These are phyloP conservation scores for Numenius arquata DNA, from an alignment of 2,113 vertebrate genomes.

Conservation along the genomic window DNA sequence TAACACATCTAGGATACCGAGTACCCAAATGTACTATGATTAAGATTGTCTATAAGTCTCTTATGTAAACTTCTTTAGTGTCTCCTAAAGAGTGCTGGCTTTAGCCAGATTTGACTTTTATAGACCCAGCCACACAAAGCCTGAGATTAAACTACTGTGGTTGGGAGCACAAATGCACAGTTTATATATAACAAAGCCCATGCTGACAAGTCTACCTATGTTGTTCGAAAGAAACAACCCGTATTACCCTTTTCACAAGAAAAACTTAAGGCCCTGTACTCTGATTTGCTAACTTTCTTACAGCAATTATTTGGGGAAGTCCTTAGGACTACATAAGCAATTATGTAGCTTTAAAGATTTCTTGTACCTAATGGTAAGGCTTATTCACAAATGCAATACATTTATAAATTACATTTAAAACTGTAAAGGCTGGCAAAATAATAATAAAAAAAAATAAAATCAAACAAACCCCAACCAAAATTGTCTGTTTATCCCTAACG, in stretches of 20 bases:
- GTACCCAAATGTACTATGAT: conserved; percentile 65
- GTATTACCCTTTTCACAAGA: conserved; percentile 78
- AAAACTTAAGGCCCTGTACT: conserved; percentile 78
- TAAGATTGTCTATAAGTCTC: conserved; percentile 80
- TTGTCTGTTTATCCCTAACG: conserved; percentile 43
- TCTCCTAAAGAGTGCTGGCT: conserved; percentile 68
- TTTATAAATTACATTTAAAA: conserved; percentile 76
- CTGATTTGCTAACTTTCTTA: conserved; percentile 71
- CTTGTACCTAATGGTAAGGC: conserved; percentile 80
- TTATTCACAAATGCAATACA: conserved; percentile 78
- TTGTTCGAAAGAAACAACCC: conserved; percentile 75
- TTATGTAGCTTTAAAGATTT: conserved; percentile 68
- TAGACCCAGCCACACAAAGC: conserved; percentile 60
- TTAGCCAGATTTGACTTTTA: conserved; percentile 66
- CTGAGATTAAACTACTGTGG: conserved; percentile 60
- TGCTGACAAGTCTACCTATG: conserved; percentile 48
- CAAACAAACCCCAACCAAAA: conserved; percentile 57
- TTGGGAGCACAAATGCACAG: conserved; percentile 59
- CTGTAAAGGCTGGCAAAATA: conserved; percentile 63
- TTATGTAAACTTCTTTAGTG: conserved; percentile 75
- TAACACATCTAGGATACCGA: conserved; percentile 53
- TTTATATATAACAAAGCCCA: conserved; percentile 63
- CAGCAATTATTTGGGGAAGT: conserved; percentile 70
- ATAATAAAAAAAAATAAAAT: background rate
- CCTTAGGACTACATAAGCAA: conserved; percentile 57